Conservation (phyloP, 2,113 vertebrate genomes). For the Pagrus major region DNA sequence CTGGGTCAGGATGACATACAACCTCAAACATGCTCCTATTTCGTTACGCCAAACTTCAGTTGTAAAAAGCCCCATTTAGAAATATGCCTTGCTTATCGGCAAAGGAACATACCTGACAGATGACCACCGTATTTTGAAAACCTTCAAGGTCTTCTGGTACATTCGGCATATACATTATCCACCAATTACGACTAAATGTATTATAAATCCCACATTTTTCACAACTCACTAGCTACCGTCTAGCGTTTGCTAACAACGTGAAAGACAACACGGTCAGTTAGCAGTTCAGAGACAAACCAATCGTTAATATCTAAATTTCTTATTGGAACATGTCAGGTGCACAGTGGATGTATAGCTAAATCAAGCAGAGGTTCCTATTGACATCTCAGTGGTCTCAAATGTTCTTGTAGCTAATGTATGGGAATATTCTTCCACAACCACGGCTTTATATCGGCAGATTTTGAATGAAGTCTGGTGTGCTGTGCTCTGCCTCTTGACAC, state of each 20-base stretch:
- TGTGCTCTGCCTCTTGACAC: background rate
- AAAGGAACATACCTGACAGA: fast-evolving
- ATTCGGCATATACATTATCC: constrained; percentile 22
- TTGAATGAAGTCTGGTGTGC: constrained; percentile 5
- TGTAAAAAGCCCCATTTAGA: background rate
- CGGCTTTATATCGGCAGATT: constrained; percentile 2
- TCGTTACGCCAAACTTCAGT: constrained; percentile 23
- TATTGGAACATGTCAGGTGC: background rate
- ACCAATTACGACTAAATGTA: fast-evolving
- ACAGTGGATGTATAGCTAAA: background rate
- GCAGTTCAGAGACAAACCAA: background rate
- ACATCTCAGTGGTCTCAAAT: background rate
- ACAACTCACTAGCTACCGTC: background rate
- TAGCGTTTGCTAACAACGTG: constrained; percentile 2
- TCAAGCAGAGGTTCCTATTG: background rate
- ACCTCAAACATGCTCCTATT: background rate
- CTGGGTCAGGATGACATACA: constrained; percentile 22
- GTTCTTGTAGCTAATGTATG: background rate
- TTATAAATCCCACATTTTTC: background rate
- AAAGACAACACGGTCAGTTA: background rate
- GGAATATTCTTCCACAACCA: background rate
- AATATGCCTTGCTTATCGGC: background rate
- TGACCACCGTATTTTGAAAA: fast-evolving
- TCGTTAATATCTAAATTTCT: background rate
- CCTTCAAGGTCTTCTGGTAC: background rate